A percentile compares a stretch with the other conserved stretches of the same genome.
These are phyloP conservation scores for Stichopus chloronotus DNA, from an alignment of 35 echinoderm and acorn worm species.

Conservation along the genomic window DNA sequence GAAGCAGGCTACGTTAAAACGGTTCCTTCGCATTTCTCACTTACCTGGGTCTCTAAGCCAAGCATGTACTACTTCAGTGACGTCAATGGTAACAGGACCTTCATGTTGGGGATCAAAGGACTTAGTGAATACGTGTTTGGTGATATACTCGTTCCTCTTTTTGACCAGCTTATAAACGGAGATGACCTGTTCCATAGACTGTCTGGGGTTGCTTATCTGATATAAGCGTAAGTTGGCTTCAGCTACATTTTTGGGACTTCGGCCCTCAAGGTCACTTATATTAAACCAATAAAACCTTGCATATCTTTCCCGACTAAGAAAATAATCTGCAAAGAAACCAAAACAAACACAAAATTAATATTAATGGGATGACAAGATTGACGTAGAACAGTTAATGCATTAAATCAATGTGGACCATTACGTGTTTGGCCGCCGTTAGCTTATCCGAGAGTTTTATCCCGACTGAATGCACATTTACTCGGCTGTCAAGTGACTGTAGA, in stretches of 20 bases:
- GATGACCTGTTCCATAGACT: slow-evolving; percentile 59
- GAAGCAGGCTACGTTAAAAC: too few relatives aligned
- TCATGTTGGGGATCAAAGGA: slow-evolving; percentile 38
- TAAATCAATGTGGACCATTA: too few relatives aligned
- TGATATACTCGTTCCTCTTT: background rate
- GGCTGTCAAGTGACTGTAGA: too few relatives aligned
- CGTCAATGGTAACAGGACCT: slow-evolving; percentile 70
- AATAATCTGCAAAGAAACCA: background rate
- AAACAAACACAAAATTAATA: background rate
- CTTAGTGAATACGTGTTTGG: slow-evolving; percentile 67
- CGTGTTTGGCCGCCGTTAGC: too few relatives aligned
- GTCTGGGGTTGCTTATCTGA: slow-evolving; percentile 63
- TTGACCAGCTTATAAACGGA: slow-evolving; percentile 71
- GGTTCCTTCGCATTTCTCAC: background rate
- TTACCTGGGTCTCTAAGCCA: slow-evolving; percentile 73
- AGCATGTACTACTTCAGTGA: slow-evolving; percentile 67
- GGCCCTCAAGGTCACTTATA: slow-evolving; percentile 48
- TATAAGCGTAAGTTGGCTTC: slow-evolving; percentile 72
- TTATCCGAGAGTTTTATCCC: too few relatives aligned
- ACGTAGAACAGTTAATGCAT: background rate
- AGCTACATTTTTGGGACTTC: slow-evolving; percentile 48
- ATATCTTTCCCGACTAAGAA: background rate
- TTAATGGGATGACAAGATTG: background rate
- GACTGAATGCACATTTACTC: too few relatives aligned
- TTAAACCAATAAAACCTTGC: slow-evolving; percentile 76